Evolutionary conservation across 2,888 invertebrate genomes (phyloP), one percentile per base, ranked within the genome.

Genomic region (Dryomyza anilis): DNA sequence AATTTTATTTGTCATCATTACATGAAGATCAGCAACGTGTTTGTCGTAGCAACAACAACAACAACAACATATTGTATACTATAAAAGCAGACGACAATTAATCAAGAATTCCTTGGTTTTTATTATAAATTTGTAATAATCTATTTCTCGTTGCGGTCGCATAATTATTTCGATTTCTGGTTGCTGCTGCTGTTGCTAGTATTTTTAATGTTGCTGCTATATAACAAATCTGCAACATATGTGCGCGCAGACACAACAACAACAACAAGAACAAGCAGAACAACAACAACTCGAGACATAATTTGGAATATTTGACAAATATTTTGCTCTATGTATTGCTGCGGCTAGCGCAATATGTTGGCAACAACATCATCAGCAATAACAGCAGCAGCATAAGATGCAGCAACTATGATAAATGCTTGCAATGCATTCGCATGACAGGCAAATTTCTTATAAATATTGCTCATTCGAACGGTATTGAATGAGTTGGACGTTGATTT

Each of bases 401-500:
- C 53, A 63, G 7, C 21, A 55, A 46, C 55, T 21, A 74, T 76
- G 66, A 69, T 67, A 67, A 65, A 69, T 69, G 57, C 50, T 57
- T 60, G 63, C 75, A 76, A 78, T 78, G 76, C 77, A 75, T 72
- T 76, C 68, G 70, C 62, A 76, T 78, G 76, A 76, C 76, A 77
- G 73, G 73, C 75, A 74, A 77, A 77, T 77, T 77, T 76, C 76
- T 76, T 76, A 76, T n/a, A n/a, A n/a, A n/a, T 71, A 76, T 76
- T 75, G 76, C 76, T 76, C 78, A 75, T 71, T 74, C 61, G 66
- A 67, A 56, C 56, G 21, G 69, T 66, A 69, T 58, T 67, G 69
- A 67, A 61, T 53, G 46, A 36, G 30, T 33, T 59, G 46, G 21
- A 19, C 21, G 27, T 27, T 63, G 66, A 30, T 45, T 12, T 23